Evolutionary conservation across 37 sponge, comb jelly and placozoan genomes (phyloP), one percentile per base, ranked within the genome.

Genomic region (Hexactinellida sp.): DNA sequence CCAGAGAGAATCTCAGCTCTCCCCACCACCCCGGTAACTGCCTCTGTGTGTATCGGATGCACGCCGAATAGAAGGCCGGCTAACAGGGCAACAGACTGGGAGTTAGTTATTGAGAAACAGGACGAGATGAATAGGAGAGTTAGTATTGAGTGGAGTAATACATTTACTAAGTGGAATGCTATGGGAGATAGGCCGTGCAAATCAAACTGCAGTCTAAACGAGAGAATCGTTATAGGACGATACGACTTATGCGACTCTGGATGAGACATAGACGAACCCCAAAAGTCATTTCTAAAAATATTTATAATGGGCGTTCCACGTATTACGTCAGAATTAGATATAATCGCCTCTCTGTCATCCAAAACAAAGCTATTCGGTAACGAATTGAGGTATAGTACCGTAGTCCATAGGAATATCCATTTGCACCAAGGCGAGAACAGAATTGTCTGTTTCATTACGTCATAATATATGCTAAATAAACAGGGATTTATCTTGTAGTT

Each of bases 11-110:
- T 39, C 37, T 96, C 97, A 1, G 93, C 91, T 38, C 97, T 63
- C 28, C 97, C 97, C 38, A 92, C 94, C 16, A 96, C 86, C 37
- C 91, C 90, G 21, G 97, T 88, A 37, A 95, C 97, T 23, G 94
- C 94, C 52, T 96, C 97, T n/a, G 94, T 92, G 91, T 96, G 97
- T n/a, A 96, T 91, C 36, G 97, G 97, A 38, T 96, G 97, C 1
- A 89, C 82, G 0, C 90, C 89, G 85, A 94, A 96, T 21, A 96
- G 83, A 0, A 95, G 89, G 7, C 85, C 87, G 39, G 92, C 89
- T 0, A 86, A 7, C 25, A 85, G 36, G 0, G 51, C 54, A 36
- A 87, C 52, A 23, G 37, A 25, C 0, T 1, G 0, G 0, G 39
- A 32, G 0, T 54, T 24, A 30, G 51, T 36, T 30, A 89, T 13